phyloP scores from a whole-genome alignment of 1,140 invertebrate species.

The Drosophila neocordata region DNA sequence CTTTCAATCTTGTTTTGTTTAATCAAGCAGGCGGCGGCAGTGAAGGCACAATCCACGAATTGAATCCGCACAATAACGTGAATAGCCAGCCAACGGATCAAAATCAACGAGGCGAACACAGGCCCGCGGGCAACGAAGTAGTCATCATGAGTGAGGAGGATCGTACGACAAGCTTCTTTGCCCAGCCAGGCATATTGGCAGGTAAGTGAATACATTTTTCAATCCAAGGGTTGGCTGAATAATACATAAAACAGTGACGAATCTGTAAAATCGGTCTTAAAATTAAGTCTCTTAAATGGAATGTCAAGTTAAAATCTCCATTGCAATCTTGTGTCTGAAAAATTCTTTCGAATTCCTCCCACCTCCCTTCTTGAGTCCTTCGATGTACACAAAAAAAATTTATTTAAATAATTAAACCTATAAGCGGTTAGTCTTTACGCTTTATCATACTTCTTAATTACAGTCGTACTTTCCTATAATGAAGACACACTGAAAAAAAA shows the following conservation, averaged over 20 bases:
- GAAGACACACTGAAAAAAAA: too few relatives aligned
- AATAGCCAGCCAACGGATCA: conserved; percentile 76
- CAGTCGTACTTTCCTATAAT: too few relatives aligned
- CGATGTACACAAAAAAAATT: too few relatives aligned
- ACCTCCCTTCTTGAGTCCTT: too few relatives aligned
- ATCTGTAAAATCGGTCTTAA: too few relatives aligned
- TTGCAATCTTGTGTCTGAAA: too few relatives aligned
- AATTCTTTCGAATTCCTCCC: too few relatives aligned
- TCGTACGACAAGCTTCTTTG: conserved; percentile 94
- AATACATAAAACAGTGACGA: neutral
- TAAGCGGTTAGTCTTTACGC: too few relatives aligned
- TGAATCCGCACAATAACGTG: conserved; percentile 74
- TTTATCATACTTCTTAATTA: too few relatives aligned
- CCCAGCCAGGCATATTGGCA: conserved; percentile 96
- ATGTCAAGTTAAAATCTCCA: too few relatives aligned
- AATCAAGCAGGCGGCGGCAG: conserved; percentile 44
- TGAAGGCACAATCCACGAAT: conserved; percentile 57
- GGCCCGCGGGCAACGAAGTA: conserved; percentile 84
- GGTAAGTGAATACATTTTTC: conserved; percentile 85
- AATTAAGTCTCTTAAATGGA: too few relatives aligned
- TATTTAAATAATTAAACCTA: too few relatives aligned
- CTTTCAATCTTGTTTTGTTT: conserved; percentile 8
- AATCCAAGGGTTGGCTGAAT: neutral
- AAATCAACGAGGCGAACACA: conserved; percentile 63
- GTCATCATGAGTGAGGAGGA: conserved; percentile 92